A percentile compares a stretch with the other conserved stretches of the same genome.
These are phyloP conservation scores for Sebastes steindachneri DNA, from an alignment of 2,797 vertebrate species.

Conservation along the genomic window DNA sequence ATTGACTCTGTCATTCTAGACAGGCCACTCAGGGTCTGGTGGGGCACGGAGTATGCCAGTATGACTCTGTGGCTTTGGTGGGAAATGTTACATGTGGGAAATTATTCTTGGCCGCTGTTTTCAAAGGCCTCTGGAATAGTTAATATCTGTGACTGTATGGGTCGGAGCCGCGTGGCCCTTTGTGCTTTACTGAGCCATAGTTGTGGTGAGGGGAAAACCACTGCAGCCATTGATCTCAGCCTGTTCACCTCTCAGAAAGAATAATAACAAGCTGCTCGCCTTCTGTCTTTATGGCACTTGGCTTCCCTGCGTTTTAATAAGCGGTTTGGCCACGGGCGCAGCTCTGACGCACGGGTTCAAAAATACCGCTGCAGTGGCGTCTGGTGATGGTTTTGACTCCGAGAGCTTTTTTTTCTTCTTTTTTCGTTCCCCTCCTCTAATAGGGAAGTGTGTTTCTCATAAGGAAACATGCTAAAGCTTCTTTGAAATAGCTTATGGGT, in stretches of 20 bases:
- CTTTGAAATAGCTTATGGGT: constrained; percentile 66
- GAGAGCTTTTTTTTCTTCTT: neutral
- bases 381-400: constrained; percentile 78
- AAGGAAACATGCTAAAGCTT: constrained; percentile 73
- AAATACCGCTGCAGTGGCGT: constrained; percentile 79
- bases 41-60: constrained; percentile 55
- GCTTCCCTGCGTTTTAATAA: constrained; percentile 82
- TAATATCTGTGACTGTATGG: constrained; percentile 79
- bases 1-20: constrained; percentile 40
- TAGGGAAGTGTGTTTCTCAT: constrained; percentile 79
- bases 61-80: constrained; percentile 78
- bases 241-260: constrained; percentile 84
- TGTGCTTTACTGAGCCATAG: constrained; percentile 79
- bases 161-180: constrained; percentile 63
- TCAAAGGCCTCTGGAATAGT: constrained; percentile 79
- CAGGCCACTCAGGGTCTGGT: constrained; percentile 34
- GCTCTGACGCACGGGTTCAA: constrained; percentile 78
- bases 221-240: constrained; percentile 83
- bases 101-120: constrained; percentile 85
- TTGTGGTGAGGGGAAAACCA: constrained; percentile 78
- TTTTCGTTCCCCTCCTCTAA: constrained; percentile 56
- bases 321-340: constrained; percentile 79
- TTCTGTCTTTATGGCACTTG: constrained; percentile 85
- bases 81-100: constrained; percentile 86
- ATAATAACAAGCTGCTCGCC: constrained; percentile 85